Evolutionary conservation across 1,140 invertebrate species (phyloP), one percentile per base, ranked within the genome.

Genomic region (Eriocheir sinensis): DNA sequence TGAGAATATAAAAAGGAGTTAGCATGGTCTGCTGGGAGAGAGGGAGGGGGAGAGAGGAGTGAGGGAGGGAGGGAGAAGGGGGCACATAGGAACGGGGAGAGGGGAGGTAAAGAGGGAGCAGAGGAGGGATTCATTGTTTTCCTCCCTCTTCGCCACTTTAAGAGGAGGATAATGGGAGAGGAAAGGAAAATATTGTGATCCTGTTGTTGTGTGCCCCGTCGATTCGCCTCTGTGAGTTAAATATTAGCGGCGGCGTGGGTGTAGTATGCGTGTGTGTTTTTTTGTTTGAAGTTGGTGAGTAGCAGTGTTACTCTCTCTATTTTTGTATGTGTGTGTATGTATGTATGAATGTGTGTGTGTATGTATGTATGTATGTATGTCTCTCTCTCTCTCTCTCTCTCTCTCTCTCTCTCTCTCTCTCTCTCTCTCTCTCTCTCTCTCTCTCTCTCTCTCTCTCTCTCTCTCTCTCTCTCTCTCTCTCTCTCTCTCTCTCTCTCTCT

Each of bases 401-500:
- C 9, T 90, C 72, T 92, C 38, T 92, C 79, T 92, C 91, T 92
- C 91, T 92, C 91, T 92, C 91, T 92, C 91, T 92, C 91, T 92
- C 91, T 92, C 91, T 92, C 91, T 92, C 91, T 92, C 91, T 92
- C 91, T 92, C 91, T 92, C 91, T 92, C 80, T 92, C 41, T 92
- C 38, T 92, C 36, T 44, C 41, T n/a, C 36, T 30, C 27, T 12
- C n/a, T 15, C 36, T 41, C 60, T 41, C n/a, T 12, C 34, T 83
- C 44, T 83, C 21, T 34, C 1, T n/a, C n/a, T 92, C 27, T 41
- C 27, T 83, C 17, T 30, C 40, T 40, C 8, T 83, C 38, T 36
- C 53, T 91, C 89, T 72, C 48, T 53, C 36, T 44, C 91, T 36
- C 30, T 40, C 91, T 38, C 60, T 21, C 48, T 21, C 36, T 81